phyloP scores from a whole-genome alignment of 2,113 vertebrate genomes.

The Oncorhynchus mykiss region DNA sequence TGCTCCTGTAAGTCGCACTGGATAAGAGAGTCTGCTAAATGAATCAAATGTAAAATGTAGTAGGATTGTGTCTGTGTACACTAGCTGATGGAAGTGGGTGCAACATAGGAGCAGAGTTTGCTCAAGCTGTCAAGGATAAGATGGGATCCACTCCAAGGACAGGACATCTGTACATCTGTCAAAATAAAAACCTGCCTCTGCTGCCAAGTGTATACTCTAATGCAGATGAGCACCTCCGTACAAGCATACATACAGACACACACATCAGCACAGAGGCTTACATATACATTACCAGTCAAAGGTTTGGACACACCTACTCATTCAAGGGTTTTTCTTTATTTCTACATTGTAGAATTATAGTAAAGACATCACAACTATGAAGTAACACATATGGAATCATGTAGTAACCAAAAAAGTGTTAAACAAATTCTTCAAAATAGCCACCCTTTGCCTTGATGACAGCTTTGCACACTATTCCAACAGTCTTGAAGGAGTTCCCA shows the following conservation, averaged over 20 bases:
- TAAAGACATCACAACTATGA: no score
- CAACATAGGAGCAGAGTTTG: constrained; percentile 9
- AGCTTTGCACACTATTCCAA: no score
- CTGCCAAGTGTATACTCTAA: constrained; percentile 20
- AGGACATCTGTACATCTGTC: constrained; percentile 30
- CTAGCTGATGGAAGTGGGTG: constrained; percentile 4
- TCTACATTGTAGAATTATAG: no score
- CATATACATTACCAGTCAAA: background rate
- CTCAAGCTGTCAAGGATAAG: constrained; percentile 31
- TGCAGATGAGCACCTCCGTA: constrained; percentile 28
- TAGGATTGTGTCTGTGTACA: background rate
- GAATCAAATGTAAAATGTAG: no score
- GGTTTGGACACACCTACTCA: no score
- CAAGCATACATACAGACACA: constrained; percentile 18
- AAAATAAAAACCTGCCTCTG: constrained; percentile 19
- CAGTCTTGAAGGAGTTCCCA: no score
- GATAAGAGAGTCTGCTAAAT: background rate
- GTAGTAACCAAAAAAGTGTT: no score
- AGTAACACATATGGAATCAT: no score
- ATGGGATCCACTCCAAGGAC: constrained; percentile 23
- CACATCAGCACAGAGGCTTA: background rate
- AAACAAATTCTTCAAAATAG: no score
- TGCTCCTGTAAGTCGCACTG: no score
- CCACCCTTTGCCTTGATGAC: no score
- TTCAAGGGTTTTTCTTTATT: no score